A percentile compares a stretch with the other conserved stretches of the same genome.
phyloP scores from a whole-genome alignment of 1,140 invertebrate genomes.

The Leptopilina clavipes region DNA sequence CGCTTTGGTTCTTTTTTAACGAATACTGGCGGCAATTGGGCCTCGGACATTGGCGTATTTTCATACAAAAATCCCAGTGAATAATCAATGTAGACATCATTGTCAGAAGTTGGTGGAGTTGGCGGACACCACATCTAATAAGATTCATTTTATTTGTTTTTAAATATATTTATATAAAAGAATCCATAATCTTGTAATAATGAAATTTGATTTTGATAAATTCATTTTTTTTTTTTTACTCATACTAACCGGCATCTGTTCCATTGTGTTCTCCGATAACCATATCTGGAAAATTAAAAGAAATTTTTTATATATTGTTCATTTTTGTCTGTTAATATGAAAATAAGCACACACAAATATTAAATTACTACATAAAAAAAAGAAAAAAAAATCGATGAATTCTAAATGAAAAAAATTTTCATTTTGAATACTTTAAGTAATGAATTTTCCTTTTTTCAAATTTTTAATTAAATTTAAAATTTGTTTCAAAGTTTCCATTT shows the following conservation, averaged over 20 bases:
- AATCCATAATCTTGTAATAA: slow-evolving; percentile 28
- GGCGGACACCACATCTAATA: slow-evolving; percentile 95
- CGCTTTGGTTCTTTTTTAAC: slow-evolving; percentile 86
- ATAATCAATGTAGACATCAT: slow-evolving; percentile 93
- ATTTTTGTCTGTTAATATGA: not conserved
- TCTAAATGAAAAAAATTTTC: too few species aligned
- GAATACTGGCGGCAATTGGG: slow-evolving; percentile 89
- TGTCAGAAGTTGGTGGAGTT: slow-evolving; percentile 92
- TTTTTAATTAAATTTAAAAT: too few species aligned
- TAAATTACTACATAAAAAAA: too few species aligned
- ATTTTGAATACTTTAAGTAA: too few species aligned
- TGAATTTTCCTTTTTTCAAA: too few species aligned
- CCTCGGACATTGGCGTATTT: slow-evolving; percentile 86
- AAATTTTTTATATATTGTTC: slow-evolving; percentile 15
- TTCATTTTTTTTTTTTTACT: slow-evolving; percentile 40
- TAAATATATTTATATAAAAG: slow-evolving; percentile 31
- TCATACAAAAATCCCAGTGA: slow-evolving; percentile 91
- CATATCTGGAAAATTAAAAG: slow-evolving; percentile 79
- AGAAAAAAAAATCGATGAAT: too few species aligned
- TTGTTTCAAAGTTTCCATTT: too few species aligned
- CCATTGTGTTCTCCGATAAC: slow-evolving; percentile 82
- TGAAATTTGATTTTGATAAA: slow-evolving; percentile 34
- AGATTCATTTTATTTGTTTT: slow-evolving; percentile 24
- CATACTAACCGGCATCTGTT: slow-evolving; percentile 85
- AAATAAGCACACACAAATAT: too few species aligned